A percentile compares a stretch with the other conserved stretches of the same genome.
phyloP scores from a whole-genome alignment of 2,888 invertebrate species.

The Marasmarcha lunaedactyla region DNA sequence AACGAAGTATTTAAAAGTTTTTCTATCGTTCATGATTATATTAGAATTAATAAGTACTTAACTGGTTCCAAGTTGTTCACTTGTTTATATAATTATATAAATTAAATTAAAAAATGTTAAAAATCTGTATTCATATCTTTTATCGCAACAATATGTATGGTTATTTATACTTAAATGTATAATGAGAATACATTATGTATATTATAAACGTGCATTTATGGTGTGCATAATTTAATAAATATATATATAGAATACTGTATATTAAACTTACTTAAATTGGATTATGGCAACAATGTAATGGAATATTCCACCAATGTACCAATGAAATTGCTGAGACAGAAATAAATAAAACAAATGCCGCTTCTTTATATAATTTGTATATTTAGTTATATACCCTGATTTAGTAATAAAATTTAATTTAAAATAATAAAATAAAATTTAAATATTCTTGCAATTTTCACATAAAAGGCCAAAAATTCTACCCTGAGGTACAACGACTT shows the following conservation, averaged over 20 bases:
- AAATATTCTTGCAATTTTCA: too few relatives aligned
- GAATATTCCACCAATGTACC: slow-evolving; percentile 66
- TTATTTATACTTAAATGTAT: slow-evolving; percentile 51
- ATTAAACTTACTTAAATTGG: slow-evolving; percentile 51
- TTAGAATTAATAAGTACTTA: slow-evolving; percentile 60
- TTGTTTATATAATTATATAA: slow-evolving; percentile 49
- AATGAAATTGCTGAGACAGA: slow-evolving; percentile 62
- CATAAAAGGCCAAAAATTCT: too few relatives aligned
- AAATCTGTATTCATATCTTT: slow-evolving; percentile 63
- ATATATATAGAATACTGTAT: slow-evolving; percentile 52
- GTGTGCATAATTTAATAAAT: slow-evolving; percentile 50
- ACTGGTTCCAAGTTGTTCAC: slow-evolving; percentile 66
- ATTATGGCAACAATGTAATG: slow-evolving; percentile 52
- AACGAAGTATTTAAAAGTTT: slow-evolving; percentile 50
- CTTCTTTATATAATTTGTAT: slow-evolving; percentile 60
- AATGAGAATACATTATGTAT: slow-evolving; percentile 51
- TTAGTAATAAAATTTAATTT: too few relatives aligned
- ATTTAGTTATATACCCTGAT: slow-evolving; percentile 4
- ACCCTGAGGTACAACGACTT: too few relatives aligned
- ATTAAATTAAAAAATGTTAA: slow-evolving; percentile 38
- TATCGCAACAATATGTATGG: slow-evolving; percentile 55
- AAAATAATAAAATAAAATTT: too few relatives aligned
- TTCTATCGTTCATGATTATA: slow-evolving; percentile 60
- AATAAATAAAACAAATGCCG: slow-evolving; percentile 69
- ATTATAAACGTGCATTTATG: slow-evolving; percentile 53